Conservation (phyloP, 2,888 invertebrate species). For the Cryptocephalus moraei region DNA sequence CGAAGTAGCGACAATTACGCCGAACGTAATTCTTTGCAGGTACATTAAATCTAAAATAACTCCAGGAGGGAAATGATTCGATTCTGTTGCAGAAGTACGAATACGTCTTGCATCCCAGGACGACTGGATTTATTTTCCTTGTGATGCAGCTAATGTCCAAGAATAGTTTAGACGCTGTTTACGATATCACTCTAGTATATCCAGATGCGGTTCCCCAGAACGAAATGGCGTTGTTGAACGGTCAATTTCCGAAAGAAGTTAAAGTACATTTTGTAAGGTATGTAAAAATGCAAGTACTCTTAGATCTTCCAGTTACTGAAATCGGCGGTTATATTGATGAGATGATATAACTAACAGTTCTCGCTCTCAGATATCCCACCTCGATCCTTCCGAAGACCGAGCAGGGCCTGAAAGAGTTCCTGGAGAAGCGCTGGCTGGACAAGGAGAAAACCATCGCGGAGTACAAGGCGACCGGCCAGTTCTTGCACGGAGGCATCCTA, state of each 20-base stretch:
- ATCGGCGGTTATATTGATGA: no score
- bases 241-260: conserved; percentile 63
- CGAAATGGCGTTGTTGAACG: conserved; percentile 59
- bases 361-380: conserved; percentile 44
- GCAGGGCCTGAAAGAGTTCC: conserved; percentile 48
- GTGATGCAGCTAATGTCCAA: conserved; percentile 45
- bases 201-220: conserved; percentile 65
- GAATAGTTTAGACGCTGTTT: conserved; percentile 62
- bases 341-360: background rate
- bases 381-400: conserved; percentile 49
- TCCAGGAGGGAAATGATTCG: no score
- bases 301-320: no score
- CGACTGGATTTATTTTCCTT: conserved; percentile 65
- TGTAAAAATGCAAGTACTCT: background rate
- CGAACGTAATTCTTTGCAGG: conserved; percentile 53
- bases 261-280: conserved; percentile 66
- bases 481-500: conserved; percentile 29
- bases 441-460: conserved; percentile 53
- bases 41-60: conserved; percentile 17
- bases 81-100: conserved; percentile 42
- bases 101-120: conserved; percentile 77
- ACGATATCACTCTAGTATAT: conserved; percentile 80
- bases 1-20: conserved; percentile 64
- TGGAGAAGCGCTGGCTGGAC: conserved; percentile 54
- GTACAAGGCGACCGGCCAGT: conserved; percentile 48